These are phyloP conservation scores for Glossosoma conforme DNA, from an alignment of 1,140 invertebrate species.

Conservation along the genomic window DNA sequence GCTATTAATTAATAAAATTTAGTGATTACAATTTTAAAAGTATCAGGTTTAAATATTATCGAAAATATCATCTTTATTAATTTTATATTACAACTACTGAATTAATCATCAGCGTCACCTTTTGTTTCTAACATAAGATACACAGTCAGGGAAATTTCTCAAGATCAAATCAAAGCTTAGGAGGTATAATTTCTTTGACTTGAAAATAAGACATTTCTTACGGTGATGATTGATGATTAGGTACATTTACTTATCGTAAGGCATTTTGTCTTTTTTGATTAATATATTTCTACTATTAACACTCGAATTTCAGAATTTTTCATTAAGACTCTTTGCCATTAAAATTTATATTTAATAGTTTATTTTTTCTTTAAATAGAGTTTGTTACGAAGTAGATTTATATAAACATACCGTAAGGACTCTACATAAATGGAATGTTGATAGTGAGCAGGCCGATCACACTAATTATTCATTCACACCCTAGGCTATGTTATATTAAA, in stretches of 20 bases:
- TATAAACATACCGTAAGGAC: constrained; percentile 18
- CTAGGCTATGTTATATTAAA: constrained; percentile 10
- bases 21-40: constrained; percentile 30
- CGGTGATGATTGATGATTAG: constrained; percentile 23
- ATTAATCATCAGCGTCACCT: constrained; percentile 4
- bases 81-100: constrained; percentile 26
- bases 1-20: constrained; percentile 30
- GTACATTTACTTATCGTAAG: constrained; percentile 31
- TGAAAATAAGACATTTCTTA: constrained; percentile 12
- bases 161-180: constrained; percentile 7
- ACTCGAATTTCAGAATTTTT: too few species aligned
- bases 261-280: constrained; percentile 24
- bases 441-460: constrained; percentile 26
- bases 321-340: too few species aligned
- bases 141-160: constrained; percentile 7
- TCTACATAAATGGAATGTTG: constrained; percentile 28
- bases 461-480: constrained; percentile 3
- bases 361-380: too few species aligned
- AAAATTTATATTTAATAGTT: too few species aligned
- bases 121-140: constrained; percentile 11
- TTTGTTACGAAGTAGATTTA: too few species aligned
- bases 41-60: constrained; percentile 32
- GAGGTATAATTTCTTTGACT: constrained; percentile 22
- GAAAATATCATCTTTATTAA: constrained; percentile 30
- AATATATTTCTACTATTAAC: too few species aligned